These are phyloP conservation scores for Ichneumon xanthorius DNA, from an alignment of 2,888 invertebrate species.

Conservation along the genomic window DNA sequence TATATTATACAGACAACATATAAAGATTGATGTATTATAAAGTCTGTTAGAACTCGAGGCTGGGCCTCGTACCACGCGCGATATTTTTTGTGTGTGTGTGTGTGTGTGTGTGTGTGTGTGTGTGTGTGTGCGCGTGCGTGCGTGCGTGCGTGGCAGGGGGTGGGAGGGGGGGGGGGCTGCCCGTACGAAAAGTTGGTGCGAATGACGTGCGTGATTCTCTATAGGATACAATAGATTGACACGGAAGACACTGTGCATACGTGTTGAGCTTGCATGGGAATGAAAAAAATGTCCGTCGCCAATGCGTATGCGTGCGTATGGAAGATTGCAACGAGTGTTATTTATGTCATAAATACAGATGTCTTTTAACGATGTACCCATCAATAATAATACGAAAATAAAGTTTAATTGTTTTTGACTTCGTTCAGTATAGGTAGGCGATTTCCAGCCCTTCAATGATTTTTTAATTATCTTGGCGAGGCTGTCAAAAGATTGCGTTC, in stretches of 20 bases:
- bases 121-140: constrained; percentile 61
- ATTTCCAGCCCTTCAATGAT: background rate
- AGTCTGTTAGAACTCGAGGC: constrained; percentile 76
- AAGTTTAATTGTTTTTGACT: constrained; percentile 80
- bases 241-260: constrained; percentile 33
- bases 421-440: background rate
- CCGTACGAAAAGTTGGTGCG: constrained; percentile 49
- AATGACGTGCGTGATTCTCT: constrained; percentile 45
- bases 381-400: constrained; percentile 79
- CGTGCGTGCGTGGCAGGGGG: constrained; percentile 57
- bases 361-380: constrained; percentile 77
- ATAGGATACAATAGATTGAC: constrained; percentile 28
- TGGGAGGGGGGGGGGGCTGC: background rate
- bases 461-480: background rate
- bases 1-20: constrained; percentile 66
- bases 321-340: constrained; percentile 67
- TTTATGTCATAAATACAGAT: constrained; percentile 72
- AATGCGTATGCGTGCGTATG: constrained; percentile 18
- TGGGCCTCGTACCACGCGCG: constrained; percentile 76
- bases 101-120: constrained; percentile 56
- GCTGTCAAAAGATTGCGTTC: constrained; percentile 85
- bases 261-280: constrained; percentile 1
- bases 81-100: constrained; percentile 64
- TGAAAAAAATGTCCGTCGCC: constrained; percentile 29
- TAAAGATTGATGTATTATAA: constrained; percentile 73